These are phyloP conservation scores for Empidonax alnorum DNA, from an alignment of 2,113 vertebrate genomes.

Conservation along the genomic window DNA sequence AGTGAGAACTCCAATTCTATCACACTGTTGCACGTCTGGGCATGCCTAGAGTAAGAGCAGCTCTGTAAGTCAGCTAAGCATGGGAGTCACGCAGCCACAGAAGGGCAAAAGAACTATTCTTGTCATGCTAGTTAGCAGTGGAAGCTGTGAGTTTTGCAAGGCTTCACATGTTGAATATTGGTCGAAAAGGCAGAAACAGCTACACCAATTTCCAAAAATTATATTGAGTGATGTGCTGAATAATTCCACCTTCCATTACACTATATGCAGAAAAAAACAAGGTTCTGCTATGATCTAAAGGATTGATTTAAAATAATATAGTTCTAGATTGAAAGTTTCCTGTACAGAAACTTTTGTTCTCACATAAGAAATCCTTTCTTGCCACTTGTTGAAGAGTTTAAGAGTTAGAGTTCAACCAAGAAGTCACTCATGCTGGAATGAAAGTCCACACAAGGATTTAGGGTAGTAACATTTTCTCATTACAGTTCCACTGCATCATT, in stretches of 20 bases:
- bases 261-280: not conserved
- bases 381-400: not conserved
- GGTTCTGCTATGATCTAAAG: not conserved
- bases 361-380: not conserved
- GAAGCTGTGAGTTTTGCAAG: not conserved
- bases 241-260: not conserved
- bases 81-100: not conserved
- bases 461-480: not conserved
- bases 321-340: not conserved
- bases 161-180: not conserved
- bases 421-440: not conserved
- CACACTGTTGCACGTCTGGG: not conserved
- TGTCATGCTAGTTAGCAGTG: not conserved
- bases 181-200: not conserved
- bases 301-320: not conserved
- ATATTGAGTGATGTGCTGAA: not conserved
- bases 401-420: not conserved
- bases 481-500: not conserved
- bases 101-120: not conserved
- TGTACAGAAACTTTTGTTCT: not conserved
- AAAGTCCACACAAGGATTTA: not conserved
- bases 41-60: not conserved
- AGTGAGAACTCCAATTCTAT: not conserved
- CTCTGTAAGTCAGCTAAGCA: not conserved
- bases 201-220: not conserved